Evolutionary conservation across 2,797 vertebrate species (phyloP).

Genomic region (Spatula clypeata): DNA sequence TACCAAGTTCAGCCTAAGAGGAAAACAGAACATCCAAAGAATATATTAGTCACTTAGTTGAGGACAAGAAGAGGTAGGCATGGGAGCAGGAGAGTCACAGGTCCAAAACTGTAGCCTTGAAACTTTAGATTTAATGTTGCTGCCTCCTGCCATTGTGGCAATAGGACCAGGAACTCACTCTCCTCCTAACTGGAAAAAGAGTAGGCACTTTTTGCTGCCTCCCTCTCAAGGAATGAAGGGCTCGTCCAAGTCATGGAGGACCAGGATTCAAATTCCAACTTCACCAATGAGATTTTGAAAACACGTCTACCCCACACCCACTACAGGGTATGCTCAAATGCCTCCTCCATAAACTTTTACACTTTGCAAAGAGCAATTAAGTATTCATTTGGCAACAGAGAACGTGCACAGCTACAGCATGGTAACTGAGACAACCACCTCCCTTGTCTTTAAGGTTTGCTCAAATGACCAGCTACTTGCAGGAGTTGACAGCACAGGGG

Average conservation of each 20-base stretch:
- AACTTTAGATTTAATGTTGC: not conserved
- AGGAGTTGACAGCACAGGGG: not conserved
- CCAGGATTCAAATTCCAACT: not conserved
- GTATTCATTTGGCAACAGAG: not conserved
- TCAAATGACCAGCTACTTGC: not conserved
- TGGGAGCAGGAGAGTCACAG: not conserved
- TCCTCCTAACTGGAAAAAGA: not conserved
- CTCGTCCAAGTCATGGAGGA: not conserved
- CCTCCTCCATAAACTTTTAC: not conserved
- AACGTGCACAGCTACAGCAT: not conserved
- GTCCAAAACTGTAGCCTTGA: not conserved
- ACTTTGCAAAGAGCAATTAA: not conserved
- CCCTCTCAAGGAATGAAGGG: not conserved
- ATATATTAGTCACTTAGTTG: not conserved
- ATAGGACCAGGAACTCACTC: not conserved
- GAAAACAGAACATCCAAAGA: not conserved
- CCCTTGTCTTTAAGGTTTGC: not conserved
- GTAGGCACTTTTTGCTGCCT: not conserved
- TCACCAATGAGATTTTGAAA: not conserved
- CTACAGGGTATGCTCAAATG: rapidly evolving
- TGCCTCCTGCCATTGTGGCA: not conserved
- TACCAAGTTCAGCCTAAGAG: not conserved
- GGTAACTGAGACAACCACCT: not conserved
- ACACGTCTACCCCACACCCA: not conserved
- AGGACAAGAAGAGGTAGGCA: no score